A percentile compares a stretch with the other conserved stretches of the same genome.
Conservation (phyloP, 2,888 invertebrate genomes). For the Chorisops tibialis region DNA sequence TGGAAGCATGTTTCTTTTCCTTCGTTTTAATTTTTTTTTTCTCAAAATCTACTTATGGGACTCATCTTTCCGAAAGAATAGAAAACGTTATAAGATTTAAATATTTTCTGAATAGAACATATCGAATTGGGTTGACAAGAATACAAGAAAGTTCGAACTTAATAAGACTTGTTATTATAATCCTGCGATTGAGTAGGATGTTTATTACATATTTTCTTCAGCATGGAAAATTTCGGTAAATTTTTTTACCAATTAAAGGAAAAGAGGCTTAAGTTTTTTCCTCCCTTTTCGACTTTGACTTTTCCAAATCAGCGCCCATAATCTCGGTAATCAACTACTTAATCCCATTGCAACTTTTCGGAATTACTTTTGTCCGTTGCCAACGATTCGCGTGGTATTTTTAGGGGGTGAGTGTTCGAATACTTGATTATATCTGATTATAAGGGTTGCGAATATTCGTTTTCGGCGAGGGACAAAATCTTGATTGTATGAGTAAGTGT, state of each 20-base stretch:
- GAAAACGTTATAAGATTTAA: constrained; percentile 14
- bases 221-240: too few species aligned
- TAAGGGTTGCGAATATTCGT: not conserved
- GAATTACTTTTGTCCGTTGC: not conserved
- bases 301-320: constrained; percentile 38
- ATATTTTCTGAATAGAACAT: not conserved
- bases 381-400: not conserved
- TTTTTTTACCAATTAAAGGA: too few species aligned
- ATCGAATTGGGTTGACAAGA: not conserved
- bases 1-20: too few species aligned
- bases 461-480: too few species aligned
- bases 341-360: constrained; percentile 37
- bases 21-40: too few species aligned
- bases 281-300: constrained; percentile 11
- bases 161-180: too few species aligned
- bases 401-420: not conserved
- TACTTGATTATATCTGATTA: constrained; percentile 11
- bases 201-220: too few species aligned
- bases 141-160: too few species aligned
- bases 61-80: not conserved
- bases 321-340: constrained; percentile 38
- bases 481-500: too few species aligned
- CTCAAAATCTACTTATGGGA: too few species aligned
- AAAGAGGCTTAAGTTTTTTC: too few species aligned
- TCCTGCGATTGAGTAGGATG: too few species aligned